Conservation (phyloP, 2,888 invertebrate species). For the Polyommatus iphigenia region DNA sequence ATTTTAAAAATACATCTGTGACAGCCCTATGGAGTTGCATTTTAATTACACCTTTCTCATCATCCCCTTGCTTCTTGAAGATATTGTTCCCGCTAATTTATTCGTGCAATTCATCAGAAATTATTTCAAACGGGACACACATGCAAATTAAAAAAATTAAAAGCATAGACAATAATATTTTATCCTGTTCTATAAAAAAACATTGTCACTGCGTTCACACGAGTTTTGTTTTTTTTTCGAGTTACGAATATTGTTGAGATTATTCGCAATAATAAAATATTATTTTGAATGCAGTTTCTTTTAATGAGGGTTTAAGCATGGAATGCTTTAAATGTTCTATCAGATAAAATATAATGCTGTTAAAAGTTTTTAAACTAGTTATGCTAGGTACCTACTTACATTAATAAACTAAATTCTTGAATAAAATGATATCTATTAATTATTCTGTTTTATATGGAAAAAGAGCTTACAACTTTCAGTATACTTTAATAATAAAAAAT, state of each 20-base stretch:
- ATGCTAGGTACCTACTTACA: too few species aligned
- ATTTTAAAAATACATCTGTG: neutral
- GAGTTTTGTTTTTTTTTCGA: slow-evolving; percentile 49
- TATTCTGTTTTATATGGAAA: too few species aligned
- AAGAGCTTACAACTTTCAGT: too few species aligned
- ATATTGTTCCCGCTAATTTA: slow-evolving; percentile 72
- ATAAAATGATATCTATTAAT: too few species aligned
- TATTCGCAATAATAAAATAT: slow-evolving; percentile 5
- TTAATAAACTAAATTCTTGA: too few species aligned
- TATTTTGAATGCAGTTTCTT: slow-evolving; percentile 10
- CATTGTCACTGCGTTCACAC: slow-evolving; percentile 72
- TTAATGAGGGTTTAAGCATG: neutral
- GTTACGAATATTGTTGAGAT: slow-evolving; percentile 42
- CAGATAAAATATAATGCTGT: neutral
- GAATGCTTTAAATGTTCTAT: neutral
- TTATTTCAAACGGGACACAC: slow-evolving; percentile 56
- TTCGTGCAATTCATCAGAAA: slow-evolving; percentile 70
- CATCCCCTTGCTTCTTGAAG: slow-evolving; percentile 65
- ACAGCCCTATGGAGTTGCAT: slow-evolving; percentile 42
- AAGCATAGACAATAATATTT: slow-evolving; percentile 66
- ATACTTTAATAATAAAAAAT: too few species aligned
- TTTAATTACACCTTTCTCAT: slow-evolving; percentile 73
- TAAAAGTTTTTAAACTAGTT: too few species aligned
- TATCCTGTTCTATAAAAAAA: slow-evolving; percentile 46
- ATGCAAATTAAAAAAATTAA: slow-evolving; percentile 71